Conservation (phyloP, 2,113 vertebrate genomes). For the Alaudala cheleensis region DNA sequence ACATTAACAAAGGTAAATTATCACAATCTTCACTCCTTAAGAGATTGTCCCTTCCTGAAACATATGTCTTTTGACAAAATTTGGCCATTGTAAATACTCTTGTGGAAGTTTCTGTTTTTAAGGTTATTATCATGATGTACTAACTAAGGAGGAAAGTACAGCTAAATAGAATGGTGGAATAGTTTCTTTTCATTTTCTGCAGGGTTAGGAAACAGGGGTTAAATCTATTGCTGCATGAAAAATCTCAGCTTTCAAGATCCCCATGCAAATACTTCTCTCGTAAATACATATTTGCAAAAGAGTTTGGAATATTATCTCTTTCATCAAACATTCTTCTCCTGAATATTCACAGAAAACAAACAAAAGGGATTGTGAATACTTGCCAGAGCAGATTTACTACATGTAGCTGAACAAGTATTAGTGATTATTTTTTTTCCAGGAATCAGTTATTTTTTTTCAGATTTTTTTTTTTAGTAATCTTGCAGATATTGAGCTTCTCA, state of each 20-base stretch:
- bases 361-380: not conserved
- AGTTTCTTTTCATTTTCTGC: not conserved
- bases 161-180: not conserved
- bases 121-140: not conserved
- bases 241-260: not conserved
- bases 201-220: not conserved
- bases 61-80: rapidly evolving
- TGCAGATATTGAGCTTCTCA: not conserved
- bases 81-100: not conserved
- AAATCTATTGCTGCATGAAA: not conserved
- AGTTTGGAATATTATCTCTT: constrained; percentile 33
- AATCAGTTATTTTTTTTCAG: too few relatives aligned
- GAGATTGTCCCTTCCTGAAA: not conserved
- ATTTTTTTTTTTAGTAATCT: not conserved
- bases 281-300: constrained; percentile 40
- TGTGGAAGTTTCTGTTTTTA: not conserved
- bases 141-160: not conserved
- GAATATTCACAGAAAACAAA: constrained; percentile 15
- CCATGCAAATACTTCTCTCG: not conserved
- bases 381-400: not conserved
- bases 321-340: constrained; percentile 29
- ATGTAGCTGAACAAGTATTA: not conserved
- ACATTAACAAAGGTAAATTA: not conserved
- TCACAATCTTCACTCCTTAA: not conserved
- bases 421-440: not conserved